phyloP scores from a whole-genome alignment of 23 tunicate species.

The Aplidium turbinatum region DNA sequence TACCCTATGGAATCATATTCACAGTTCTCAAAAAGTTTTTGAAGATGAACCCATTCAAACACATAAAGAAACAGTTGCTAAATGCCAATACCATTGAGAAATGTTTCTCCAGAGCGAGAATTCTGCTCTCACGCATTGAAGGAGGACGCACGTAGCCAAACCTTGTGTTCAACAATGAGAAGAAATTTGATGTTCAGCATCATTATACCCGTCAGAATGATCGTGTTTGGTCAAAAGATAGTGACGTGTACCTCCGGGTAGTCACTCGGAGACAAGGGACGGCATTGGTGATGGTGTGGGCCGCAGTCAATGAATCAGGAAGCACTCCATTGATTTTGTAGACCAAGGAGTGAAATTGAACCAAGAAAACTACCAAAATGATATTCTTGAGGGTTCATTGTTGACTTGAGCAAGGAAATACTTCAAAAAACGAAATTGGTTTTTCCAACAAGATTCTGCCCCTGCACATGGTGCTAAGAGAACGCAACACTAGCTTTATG shows the following conservation, averaged over 20 bases:
- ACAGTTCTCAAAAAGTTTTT: too few species aligned
- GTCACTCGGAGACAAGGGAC: neutral
- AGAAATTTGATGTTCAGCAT: too few species aligned
- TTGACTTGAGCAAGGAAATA: neutral
- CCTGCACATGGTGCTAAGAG: neutral
- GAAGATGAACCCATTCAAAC: too few species aligned
- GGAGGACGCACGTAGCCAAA: too few species aligned
- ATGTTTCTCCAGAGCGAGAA: too few species aligned
- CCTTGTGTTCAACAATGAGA: too few species aligned
- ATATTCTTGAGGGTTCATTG: slow-evolving; percentile 4
- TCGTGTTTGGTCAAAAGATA: too few species aligned
- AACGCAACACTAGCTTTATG: neutral
- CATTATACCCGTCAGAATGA: too few species aligned
- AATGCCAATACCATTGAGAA: too few species aligned
- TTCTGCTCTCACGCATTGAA: too few species aligned
- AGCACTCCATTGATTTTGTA: neutral
- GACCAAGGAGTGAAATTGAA: neutral
- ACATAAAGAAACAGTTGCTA: too few species aligned
- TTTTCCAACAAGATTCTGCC: neutral
- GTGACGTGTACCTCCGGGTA: neutral
- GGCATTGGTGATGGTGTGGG: neutral
- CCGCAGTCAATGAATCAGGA: neutral
- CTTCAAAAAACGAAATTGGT: neutral
- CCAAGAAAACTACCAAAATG: neutral
- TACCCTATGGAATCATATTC: too few species aligned